These are phyloP conservation scores for Scomberomorus guttatus DNA, from an alignment of 2,797 vertebrate species.

Conservation along the genomic window DNA sequence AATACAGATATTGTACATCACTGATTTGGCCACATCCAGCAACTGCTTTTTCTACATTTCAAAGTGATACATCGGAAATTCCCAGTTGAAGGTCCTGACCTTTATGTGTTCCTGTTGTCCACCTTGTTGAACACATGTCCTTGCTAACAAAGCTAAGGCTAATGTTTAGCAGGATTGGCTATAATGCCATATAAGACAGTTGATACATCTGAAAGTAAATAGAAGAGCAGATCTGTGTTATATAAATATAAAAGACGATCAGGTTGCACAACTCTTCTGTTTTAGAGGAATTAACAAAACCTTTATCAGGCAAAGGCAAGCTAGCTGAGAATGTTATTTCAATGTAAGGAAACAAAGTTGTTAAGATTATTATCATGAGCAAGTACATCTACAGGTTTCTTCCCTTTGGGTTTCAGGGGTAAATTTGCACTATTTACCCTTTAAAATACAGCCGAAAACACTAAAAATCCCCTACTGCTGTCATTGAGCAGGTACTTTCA, in stretches of 20 bases:
- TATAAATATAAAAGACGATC: not conserved
- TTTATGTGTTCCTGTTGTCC: too few relatives aligned
- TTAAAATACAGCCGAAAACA: not conserved
- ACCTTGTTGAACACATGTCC: too few relatives aligned
- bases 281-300: constrained; percentile 7
- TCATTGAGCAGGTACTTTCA: constrained; percentile 4
- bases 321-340: too few relatives aligned
- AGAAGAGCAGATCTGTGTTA: not conserved
- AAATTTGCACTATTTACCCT: not conserved
- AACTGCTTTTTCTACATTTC: too few relatives aligned
- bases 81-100: not conserved
- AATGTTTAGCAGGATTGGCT: not conserved
- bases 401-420: not conserved
- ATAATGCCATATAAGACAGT: not conserved
- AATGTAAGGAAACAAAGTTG: not conserved
- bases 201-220: constrained; percentile 9
- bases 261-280: constrained; percentile 29
- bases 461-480: not conserved
- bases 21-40: not conserved
- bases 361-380: too few relatives aligned
- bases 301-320: constrained; percentile 1
- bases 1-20: not conserved
- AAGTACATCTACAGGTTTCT: not conserved
- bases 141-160: not conserved
- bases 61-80: not conserved